Conservation (phyloP, 2,113 vertebrate species). For the Chloroceryle aenea region DNA sequence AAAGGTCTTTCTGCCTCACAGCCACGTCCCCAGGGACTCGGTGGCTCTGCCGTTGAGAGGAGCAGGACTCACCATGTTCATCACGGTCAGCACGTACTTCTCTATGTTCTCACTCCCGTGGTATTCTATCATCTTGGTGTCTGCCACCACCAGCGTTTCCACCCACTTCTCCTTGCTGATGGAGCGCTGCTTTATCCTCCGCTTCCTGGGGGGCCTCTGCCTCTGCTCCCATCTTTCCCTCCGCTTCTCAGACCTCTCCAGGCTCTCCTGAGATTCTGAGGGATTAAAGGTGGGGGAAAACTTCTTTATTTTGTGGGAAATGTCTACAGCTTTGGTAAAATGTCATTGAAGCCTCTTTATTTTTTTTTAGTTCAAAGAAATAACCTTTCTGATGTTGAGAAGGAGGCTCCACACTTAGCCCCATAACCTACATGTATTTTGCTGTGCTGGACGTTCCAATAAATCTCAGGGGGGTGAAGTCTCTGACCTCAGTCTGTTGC, state of each 20-base stretch:
- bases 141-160: conserved; percentile 94
- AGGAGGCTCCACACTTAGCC: background rate
- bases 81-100: conserved; percentile 91
- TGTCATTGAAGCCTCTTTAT: background rate
- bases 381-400: background rate
- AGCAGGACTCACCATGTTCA: conserved; percentile 92
- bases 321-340: background rate
- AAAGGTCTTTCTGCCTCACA: fast-evolving
- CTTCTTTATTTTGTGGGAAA: background rate
- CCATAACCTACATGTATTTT: fast-evolving
- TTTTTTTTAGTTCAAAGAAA: background rate
- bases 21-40: fast-evolving
- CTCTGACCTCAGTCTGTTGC: background rate
- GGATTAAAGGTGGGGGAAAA: background rate
- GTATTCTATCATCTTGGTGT: conserved; percentile 93
- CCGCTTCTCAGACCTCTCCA: conserved; percentile 61
- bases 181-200: conserved; percentile 82
- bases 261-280: conserved; percentile 30
- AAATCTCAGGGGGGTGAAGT: background rate
- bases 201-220: conserved; percentile 62
- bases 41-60: fast-evolving
- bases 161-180: conserved; percentile 97
- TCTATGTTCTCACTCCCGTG: conserved; percentile 86
- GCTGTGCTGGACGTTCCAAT: background rate
- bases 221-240: conserved; percentile 82